phyloP scores from a whole-genome alignment of 1,140 invertebrate species.

The Heliconius nattereri region DNA sequence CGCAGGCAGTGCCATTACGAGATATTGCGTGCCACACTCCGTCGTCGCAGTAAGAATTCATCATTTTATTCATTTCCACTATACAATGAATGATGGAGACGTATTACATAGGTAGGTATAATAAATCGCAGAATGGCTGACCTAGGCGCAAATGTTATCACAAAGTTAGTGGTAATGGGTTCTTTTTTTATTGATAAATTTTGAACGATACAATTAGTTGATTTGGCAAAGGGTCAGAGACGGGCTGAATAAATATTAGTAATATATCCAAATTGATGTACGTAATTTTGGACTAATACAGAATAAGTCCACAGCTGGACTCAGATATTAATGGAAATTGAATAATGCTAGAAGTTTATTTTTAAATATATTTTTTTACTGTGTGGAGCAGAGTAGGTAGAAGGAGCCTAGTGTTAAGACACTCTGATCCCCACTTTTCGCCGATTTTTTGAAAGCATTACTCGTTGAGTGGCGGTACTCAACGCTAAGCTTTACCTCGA shows the following conservation, averaged over 20 bases:
- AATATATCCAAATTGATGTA: too few relatives aligned
- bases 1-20: constrained; percentile 29
- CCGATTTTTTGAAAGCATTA: too few relatives aligned
- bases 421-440: not conserved
- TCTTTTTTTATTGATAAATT: too few relatives aligned
- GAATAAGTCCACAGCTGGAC: too few relatives aligned
- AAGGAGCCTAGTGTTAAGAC: not conserved
- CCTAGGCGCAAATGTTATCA: not conserved
- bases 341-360: not conserved
- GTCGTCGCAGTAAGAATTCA: constrained; percentile 28
- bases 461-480: not conserved
- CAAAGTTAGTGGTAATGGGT: not conserved
- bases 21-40: constrained; percentile 30
- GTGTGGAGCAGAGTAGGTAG: not conserved
- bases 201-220: too few relatives aligned
- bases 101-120: not conserved
- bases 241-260: too few relatives aligned
- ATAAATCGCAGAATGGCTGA: not conserved
- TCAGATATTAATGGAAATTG: too few relatives aligned
- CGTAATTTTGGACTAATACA: too few relatives aligned
- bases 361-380: not conserved
- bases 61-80: constrained; percentile 31
- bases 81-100: constrained; percentile 26
- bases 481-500: not conserved
- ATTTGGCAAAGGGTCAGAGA: too few relatives aligned